Percentiles rank a stretch among this genome's conserved stretches.
phyloP scores from a whole-genome alignment of 2,113 vertebrate species.

The Phoenicopterus ruber region DNA sequence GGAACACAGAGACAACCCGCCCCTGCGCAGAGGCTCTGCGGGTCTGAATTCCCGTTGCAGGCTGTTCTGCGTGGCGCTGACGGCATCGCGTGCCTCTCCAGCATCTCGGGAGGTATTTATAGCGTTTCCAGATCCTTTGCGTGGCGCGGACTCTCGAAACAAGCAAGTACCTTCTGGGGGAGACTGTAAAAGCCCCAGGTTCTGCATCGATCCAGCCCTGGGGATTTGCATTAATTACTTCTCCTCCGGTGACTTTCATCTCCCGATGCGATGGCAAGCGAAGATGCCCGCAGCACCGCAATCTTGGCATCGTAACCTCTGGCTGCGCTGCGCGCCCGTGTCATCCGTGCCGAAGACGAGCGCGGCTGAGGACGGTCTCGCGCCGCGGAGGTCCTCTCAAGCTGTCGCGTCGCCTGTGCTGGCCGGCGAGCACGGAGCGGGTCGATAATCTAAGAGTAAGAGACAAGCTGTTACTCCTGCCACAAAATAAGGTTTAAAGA shows the following conservation, averaged over 20 bases:
- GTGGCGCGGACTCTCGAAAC: background rate
- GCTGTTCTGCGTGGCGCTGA: fast-evolving
- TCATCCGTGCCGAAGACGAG: fast-evolving
- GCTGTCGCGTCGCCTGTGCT: background rate
- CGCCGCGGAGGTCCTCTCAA: background rate
- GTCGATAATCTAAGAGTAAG: background rate
- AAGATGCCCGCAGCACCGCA: background rate
- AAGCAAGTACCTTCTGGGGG: background rate
- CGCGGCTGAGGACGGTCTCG: fast-evolving
- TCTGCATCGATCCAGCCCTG: background rate
- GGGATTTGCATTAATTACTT: slow-evolving; percentile 29
- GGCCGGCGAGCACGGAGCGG: background rate
- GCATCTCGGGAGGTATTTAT: background rate
- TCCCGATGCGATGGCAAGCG: fast-evolving
- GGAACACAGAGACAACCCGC: fast-evolving
- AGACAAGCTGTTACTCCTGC: background rate
- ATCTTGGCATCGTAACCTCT: fast-evolving
- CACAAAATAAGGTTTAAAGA: background rate
- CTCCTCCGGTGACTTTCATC: background rate
- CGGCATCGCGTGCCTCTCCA: fast-evolving
- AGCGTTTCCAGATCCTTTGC: background rate
- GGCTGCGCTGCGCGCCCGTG: fast-evolving
- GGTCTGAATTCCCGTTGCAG: background rate
- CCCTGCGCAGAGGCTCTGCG: fast-evolving
- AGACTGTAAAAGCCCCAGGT: background rate